Evolutionary conservation across 2,113 vertebrate genomes (phyloP), one percentile per base, ranked within the genome.

Genomic region (Sorex araneus): DNA sequence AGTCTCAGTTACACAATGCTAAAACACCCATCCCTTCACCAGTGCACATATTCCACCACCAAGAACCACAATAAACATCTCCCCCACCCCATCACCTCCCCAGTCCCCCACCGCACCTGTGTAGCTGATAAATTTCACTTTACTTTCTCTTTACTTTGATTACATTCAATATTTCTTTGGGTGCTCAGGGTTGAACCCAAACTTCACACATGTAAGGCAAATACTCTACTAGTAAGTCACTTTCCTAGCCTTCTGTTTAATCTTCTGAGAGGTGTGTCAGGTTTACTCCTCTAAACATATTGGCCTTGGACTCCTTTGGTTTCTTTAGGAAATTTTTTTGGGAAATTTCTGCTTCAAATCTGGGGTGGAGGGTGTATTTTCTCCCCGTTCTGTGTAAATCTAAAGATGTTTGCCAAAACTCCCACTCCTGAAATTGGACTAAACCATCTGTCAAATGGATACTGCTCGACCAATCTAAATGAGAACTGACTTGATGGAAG

Each of bases 381-480:
- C 47, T 50, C 47, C 18, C 23, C n/a, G 1, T 70, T 87, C 21
- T 32, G 1, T 54, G n/a, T 91, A 63, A 95, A 74, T 36, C 16
- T 86, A 71, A 85, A 47, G 47, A 36, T 7, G 6, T 43, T 63
- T 92, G 76, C 54, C 70, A 76, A 93, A 93, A 93, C 23, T 43
- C 32, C 54, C 23, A 88, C 91, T 95, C 78, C 76, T 92, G 87
- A 92, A 70, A 50, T 1, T 76, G 32, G 4, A 95, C 36, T 70
- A 92, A 89, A 82, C 90, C 19, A 66, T 45, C 54, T 81, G 3
- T 40, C 81, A 95, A 36, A 54, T 70, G 2, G 90, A 90, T 74
- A 84, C 0, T 12, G 30, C 92, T 89, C 92, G 87, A 95, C 43
- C 90, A 95, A 5, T 60, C 15, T 34, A 91, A 43, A 81, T 95